phyloP scores from a whole-genome alignment of 2,113 vertebrate genomes.

The Misgurnus mizolepis region DNA sequence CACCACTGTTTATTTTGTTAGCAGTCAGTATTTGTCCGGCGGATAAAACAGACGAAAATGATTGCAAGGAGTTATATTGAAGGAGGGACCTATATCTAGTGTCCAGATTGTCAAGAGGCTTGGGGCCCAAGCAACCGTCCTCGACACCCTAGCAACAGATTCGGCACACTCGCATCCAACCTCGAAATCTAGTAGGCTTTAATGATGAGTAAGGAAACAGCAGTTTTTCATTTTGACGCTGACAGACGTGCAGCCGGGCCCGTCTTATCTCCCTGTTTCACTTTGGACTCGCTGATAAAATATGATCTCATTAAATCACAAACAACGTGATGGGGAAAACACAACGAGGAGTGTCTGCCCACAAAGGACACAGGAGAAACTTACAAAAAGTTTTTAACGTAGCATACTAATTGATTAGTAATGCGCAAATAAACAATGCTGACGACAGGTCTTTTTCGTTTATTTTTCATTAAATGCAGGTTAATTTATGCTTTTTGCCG shows the following conservation, averaged over 20 bases:
- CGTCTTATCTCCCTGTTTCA: conserved; percentile 14
- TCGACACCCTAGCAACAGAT: not conserved
- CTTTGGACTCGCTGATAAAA: conserved; percentile 16
- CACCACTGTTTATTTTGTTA: too few relatives aligned
- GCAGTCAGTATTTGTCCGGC: not conserved
- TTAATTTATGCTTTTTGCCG: conserved; percentile 63
- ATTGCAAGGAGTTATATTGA: too few relatives aligned
- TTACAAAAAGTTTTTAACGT: conserved; percentile 6
- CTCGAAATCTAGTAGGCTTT: not conserved
- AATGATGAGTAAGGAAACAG: conserved; percentile 1
- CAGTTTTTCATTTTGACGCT: not conserved
- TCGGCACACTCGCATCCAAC: not conserved
- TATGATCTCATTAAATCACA: conserved; percentile 43
- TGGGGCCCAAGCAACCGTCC: too few relatives aligned
- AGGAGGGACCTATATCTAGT: not conserved
- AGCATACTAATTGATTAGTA: conserved; percentile 42
- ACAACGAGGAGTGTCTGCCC: conserved; percentile 1
- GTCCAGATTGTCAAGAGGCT: not conserved
- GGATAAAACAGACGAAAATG: not conserved
- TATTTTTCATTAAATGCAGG: conserved; percentile 54
- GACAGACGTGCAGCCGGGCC: not conserved
- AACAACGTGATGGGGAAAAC: not conserved
- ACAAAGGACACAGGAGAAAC: conserved; percentile 1
- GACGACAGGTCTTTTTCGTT: conserved; percentile 43
- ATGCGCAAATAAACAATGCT: conserved; percentile 42